Evolutionary conservation across 2,888 invertebrate genomes (phyloP).

Genomic region (Ganaspis brasiliensis): DNA sequence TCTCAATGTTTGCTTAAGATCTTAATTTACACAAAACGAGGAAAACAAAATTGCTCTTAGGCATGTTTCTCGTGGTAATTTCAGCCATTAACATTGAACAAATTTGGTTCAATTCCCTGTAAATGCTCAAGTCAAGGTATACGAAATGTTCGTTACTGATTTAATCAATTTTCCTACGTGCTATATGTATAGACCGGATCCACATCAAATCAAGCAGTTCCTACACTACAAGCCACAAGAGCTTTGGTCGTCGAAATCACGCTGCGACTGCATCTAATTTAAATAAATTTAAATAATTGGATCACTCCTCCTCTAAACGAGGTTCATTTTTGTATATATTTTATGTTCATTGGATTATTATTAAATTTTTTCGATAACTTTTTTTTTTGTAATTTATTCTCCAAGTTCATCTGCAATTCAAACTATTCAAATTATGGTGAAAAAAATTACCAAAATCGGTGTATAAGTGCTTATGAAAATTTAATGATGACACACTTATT

Average conservation of each 20-base stretch:
- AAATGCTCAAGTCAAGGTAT: not conserved
- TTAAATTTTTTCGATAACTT: too few relatives aligned
- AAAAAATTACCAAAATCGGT: too few relatives aligned
- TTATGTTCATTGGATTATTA: not conserved
- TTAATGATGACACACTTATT: too few relatives aligned
- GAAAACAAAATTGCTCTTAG: constrained; percentile 3
- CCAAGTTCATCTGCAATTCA: too few relatives aligned
- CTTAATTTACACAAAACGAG: constrained; percentile 12
- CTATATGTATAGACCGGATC: not conserved
- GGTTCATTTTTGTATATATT: not conserved
- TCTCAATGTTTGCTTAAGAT: constrained; percentile 11
- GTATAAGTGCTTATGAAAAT: too few relatives aligned
- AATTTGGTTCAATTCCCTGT: not conserved
- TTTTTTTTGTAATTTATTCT: too few relatives aligned
- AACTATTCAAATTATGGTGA: too few relatives aligned
- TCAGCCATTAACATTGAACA: constrained; percentile 1
- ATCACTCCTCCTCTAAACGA: not conserved
- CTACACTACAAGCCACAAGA: not conserved
- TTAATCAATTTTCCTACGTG: constrained; percentile 7
- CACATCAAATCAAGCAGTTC: constrained; percentile 11
- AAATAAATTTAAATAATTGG: constrained; percentile 13
- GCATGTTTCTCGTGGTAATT: not conserved
- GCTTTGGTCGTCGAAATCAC: constrained; percentile 8
- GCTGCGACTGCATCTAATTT: not conserved
- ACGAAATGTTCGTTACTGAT: not conserved